Evolutionary conservation across 1,140 invertebrate genomes (phyloP), one percentile per base, ranked within the genome.

Genomic region (Colletes gigas): DNA sequence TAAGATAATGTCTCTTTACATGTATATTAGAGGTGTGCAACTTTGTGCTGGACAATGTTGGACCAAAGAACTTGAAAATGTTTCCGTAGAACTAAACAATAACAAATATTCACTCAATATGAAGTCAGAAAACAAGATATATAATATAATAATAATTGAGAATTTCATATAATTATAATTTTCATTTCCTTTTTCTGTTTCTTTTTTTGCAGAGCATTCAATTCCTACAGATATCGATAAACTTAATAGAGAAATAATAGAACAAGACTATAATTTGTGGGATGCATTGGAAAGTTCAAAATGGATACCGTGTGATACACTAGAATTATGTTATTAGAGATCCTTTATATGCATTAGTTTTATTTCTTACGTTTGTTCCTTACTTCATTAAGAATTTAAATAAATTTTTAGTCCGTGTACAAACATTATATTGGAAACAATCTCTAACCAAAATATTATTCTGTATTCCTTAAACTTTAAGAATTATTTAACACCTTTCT

Each of bases 211-310:
- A 95, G 97, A 97, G 74, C 97, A 97, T 89, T 96, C 96, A 81
- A 92, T 94, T 72, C 93, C 95, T 44, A 89, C 97, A 41, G 96
- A 97, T 88, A 90, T 96, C 8, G 97, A 97, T 19, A 95, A 96
- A 88, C 89, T 96, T 78, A 97, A 97, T 89, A 94, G 95, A 80
- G 96, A 97, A 79, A 94, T 95, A 55, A 94, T 96, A 52, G 96
- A 97, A 77, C 94, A 96, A 59, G 96, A 97, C 88, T 94, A 95
- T 63, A 96, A 95, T 79, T 91, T 97, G 1, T 97, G 97, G 95
- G 97, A 97, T 92, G 96, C 95, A n/a, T 86, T 97, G 47, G 97
- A 97, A 90, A 95, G 95, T 83, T 97, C 96, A 4, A 96, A 97
- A 86, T 97, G 97, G 97, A 91, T 96, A 81, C 95, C 96, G 12